phyloP scores from a whole-genome alignment of 2,797 vertebrate genomes.

The Dicrostonyx torquatus region DNA sequence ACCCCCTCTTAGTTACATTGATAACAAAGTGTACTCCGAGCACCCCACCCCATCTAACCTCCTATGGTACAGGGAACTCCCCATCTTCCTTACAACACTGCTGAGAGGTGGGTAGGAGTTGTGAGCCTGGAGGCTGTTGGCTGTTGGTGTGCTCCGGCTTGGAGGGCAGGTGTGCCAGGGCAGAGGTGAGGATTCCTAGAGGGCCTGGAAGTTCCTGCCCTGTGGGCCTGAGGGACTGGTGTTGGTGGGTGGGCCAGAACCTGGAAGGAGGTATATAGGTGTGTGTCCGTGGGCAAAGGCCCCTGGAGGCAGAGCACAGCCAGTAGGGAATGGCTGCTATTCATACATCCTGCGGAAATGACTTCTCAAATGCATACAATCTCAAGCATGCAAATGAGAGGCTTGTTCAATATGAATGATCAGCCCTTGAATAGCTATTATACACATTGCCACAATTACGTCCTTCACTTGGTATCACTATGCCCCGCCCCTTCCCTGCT shows the following conservation, averaged over 20 bases:
- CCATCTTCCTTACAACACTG: neutral
- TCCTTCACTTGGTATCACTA: constrained; percentile 95
- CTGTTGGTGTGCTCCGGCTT: neutral
- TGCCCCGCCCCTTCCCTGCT: constrained; percentile 56
- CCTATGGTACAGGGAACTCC: neutral
- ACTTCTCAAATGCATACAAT: constrained; percentile 99
- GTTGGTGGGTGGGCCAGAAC: constrained; percentile 32
- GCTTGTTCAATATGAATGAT: constrained; percentile 99
- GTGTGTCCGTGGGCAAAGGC: constrained; percentile 89
- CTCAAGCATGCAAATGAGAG: constrained; percentile 99
- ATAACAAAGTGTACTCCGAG: neutral
- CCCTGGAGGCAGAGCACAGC: constrained; percentile 88
- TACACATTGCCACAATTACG: constrained; percentile 98
- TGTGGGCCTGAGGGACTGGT: neutral
- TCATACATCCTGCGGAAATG: constrained; percentile 99
- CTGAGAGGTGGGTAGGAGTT: neutral
- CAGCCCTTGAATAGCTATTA: constrained; percentile 98
- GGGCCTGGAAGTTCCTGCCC: neutral
- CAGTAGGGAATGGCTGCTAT: constrained; percentile 97
- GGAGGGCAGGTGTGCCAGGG: constrained; percentile 18
- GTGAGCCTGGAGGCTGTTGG: neutral
- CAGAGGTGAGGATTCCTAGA: neutral
- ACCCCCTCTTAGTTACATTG: neutral
- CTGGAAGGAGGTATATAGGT: neutral
- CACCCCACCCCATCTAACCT: neutral